Evolutionary conservation across 2,888 invertebrate genomes (phyloP).

Genomic region (Orthonychiurus folsomi): DNA sequence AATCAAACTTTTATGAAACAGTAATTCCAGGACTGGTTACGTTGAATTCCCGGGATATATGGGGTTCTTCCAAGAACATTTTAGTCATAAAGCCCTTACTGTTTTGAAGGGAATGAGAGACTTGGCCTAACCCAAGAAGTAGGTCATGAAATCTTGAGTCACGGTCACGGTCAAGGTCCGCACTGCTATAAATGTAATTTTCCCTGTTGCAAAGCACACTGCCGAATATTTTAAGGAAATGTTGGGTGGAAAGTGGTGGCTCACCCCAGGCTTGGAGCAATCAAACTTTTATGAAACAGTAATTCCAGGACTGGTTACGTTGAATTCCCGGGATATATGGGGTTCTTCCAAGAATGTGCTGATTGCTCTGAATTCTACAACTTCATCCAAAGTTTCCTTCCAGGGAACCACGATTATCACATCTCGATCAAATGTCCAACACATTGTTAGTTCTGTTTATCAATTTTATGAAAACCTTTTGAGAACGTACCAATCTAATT

Average conservation of each 20-base stretch:
- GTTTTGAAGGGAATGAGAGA: too few species aligned
- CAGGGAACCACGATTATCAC: constrained; percentile 14
- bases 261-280: too few species aligned
- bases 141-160: too few species aligned
- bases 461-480: constrained; percentile 5
- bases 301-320: not conserved
- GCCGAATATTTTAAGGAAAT: too few species aligned
- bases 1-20: too few species aligned
- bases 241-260: too few species aligned
- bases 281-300: too few species aligned
- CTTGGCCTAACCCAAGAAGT: too few species aligned
- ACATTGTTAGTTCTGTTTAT: constrained; percentile 3
- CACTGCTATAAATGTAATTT: too few species aligned
- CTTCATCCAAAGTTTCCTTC: constrained; percentile 9
- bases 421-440: constrained; percentile 8
- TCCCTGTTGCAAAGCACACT: too few species aligned
- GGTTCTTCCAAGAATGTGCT: constrained; percentile 25
- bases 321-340: constrained; percentile 20
- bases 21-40: not conserved
- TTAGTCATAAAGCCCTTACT: too few species aligned
- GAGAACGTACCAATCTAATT: not conserved
- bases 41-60: constrained; percentile 15
- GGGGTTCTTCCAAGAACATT: constrained; percentile 27
- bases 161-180: too few species aligned
- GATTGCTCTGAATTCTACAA: constrained; percentile 14